phyloP scores from a whole-genome alignment of 2,797 vertebrate genomes.

The Eulemur coronatus region DNA sequence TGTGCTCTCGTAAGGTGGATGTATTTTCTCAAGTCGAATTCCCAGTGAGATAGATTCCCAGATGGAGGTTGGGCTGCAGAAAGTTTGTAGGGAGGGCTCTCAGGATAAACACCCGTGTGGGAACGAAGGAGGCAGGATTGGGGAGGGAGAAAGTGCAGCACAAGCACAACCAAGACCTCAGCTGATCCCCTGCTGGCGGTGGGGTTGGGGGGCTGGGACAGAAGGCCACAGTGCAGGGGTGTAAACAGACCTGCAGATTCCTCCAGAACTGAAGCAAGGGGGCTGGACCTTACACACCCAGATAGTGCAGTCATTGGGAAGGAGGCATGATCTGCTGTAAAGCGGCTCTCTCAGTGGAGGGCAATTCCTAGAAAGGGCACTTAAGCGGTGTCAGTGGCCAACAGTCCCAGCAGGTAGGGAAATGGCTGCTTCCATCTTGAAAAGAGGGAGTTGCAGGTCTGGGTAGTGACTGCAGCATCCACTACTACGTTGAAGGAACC shows the following conservation, averaged over 20 bases:
- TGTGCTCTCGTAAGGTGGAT: not conserved
- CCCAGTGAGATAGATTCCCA: not conserved
- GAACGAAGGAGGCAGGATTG: not conserved
- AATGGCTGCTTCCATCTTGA: not conserved
- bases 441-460: not conserved
- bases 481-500: not conserved
- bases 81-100: not conserved
- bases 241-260: not conserved
- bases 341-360: not conserved
- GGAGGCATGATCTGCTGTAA: not conserved
- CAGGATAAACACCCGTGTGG: not conserved
- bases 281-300: not conserved
- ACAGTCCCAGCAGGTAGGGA: not conserved
- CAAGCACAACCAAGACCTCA: not conserved
- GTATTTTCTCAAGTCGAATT: not conserved
- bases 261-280: not conserved
- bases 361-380: constrained; percentile 2
- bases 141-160: not conserved
- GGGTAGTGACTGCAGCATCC: not conserved
- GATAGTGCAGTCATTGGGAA: not conserved
- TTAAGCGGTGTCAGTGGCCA: not conserved
- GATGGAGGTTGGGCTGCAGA: not conserved
- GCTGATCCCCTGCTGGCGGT: not conserved
- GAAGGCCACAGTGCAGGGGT: not conserved
- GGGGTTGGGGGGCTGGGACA: not conserved